A percentile compares a stretch with the other conserved stretches of the same genome.
phyloP scores from a whole-genome alignment of 2,888 invertebrate species.

The Dryadula phaetusa region DNA sequence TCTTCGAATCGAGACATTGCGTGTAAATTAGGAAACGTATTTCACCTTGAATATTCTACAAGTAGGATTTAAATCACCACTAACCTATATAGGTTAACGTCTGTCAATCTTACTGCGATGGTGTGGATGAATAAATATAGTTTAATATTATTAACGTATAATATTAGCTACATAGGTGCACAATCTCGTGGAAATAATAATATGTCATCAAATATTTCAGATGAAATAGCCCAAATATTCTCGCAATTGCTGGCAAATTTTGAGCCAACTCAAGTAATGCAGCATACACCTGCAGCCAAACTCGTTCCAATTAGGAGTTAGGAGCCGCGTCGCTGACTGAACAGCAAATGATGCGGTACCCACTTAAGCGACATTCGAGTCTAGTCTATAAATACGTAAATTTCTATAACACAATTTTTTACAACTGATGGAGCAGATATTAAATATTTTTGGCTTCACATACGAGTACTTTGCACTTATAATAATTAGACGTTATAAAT shows the following conservation, averaged over 20 bases:
- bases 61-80: no score
- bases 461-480: neutral
- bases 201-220: constrained; percentile 77
- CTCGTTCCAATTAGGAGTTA: constrained; percentile 83
- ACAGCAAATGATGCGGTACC: constrained; percentile 83
- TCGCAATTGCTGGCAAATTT: constrained; percentile 81
- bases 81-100: no score
- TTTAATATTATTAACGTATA: neutral
- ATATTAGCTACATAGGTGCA: neutral
- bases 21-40: no score
- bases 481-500: neutral
- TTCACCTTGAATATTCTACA: no score
- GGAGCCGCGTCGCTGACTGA: constrained; percentile 79
- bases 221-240: constrained; percentile 72
- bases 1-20: no score
- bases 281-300: constrained; percentile 84
- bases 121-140: neutral
- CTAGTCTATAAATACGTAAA: constrained; percentile 57
- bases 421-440: neutral
- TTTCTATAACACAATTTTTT: constrained; percentile 9
- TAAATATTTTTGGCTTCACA: neutral
- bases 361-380: constrained; percentile 79
- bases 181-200: constrained; percentile 3
- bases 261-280: constrained; percentile 82
- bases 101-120: no score